Base-by-base conservation (phyloP, 2,888 invertebrate species). In the Tanypteryx hageni region DNA sequence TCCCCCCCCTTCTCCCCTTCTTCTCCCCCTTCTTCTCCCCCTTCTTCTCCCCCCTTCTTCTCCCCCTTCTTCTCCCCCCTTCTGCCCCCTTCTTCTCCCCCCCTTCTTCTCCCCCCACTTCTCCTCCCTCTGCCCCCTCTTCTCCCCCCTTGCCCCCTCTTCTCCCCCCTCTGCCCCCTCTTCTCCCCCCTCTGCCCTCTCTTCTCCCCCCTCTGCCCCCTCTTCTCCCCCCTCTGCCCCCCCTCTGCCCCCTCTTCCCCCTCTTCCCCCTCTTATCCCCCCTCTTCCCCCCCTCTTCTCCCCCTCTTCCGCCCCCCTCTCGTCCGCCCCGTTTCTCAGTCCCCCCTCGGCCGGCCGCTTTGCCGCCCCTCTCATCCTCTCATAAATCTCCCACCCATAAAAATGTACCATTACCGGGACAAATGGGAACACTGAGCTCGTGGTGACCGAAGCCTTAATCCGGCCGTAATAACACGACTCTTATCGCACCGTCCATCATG, bases 361-460 rank as follows among this genome's bases (percentile, higher is more conserved):
- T 68, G n/a, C 68, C 14, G 44, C 44, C 44, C 16, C 11, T 22
- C 22, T 68, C 22, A 10, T n/a, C 18, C 84, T 82, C 84, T 64
- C 92, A 93, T 93, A 93, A 93, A 93, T 93, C 93, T 93, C 86
- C 44, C 57, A 91, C 84, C 93, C 93, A 93, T 93, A 93, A 93
- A 93, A 93, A 92, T 92, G 93, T 93, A 93, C 93, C 93, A 93
- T 93, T 93, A 93, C 93, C 76, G 82, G 92, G 92, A 93, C 93
- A 93, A 93, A 93, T 93, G 93, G 93, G 92, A 85, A 92, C 82
- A 92, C 92, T 92, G 91, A 92, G 92, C 91, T 92, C 68, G 82
- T 83, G 92, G 93, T 92, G 93, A 93, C 93, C 93, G 92, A 92
- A 92, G 64, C 92, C 93, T 93, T 93, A 93, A 93, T 93, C 93